These are phyloP conservation scores for Pangasius djambal DNA, from an alignment of 2,797 vertebrate species.

Conservation along the genomic window DNA sequence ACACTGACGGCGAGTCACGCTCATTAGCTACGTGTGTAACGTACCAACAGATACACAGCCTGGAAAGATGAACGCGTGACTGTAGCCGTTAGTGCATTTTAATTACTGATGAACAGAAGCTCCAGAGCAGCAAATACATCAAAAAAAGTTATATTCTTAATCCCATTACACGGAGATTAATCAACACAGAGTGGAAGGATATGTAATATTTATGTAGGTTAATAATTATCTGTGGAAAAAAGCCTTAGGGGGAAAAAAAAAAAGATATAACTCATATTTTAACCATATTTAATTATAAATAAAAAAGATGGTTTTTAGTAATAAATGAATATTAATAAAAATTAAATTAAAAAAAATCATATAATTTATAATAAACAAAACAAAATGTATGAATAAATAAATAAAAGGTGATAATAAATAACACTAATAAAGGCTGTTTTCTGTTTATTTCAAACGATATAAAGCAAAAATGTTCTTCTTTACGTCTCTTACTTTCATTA, in stretches of 20 bases:
- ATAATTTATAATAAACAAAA: neutral
- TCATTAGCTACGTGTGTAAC: neutral
- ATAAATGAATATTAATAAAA: neutral
- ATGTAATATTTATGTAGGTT: neutral
- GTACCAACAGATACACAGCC: neutral
- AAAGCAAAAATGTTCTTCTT: neutral
- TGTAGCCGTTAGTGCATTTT: too few species aligned
- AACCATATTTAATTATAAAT: neutral
- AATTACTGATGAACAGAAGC: neutral
- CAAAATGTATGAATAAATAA: neutral
- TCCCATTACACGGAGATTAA: neutral
- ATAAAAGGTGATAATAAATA: neutral
- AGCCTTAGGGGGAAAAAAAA: neutral
- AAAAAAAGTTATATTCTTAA: neutral
- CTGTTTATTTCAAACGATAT: neutral
- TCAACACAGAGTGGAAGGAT: neutral
- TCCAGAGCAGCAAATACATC: neutral
- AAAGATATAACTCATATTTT: neutral
- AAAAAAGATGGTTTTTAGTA: neutral
- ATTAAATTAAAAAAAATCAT: neutral
- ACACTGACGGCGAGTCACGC: neutral
- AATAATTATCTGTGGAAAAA: neutral
- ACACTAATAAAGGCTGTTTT: too few species aligned
- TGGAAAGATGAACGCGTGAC: neutral
- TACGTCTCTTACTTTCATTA: neutral